Conservation (phyloP, 2,113 vertebrate species). For the Amia ocellicauda region DNA sequence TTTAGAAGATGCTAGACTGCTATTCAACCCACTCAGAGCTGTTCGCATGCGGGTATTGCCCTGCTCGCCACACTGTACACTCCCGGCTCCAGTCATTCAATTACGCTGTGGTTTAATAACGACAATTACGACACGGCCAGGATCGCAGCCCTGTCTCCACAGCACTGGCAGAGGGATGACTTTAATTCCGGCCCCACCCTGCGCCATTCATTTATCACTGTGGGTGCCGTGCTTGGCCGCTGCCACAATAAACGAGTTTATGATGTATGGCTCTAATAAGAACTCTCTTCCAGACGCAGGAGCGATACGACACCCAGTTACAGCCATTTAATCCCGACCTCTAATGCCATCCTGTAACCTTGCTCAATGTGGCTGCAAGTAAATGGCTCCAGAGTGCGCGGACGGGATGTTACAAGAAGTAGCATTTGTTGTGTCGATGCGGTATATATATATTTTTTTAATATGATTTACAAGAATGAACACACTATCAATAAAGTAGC, state of each 20-base stretch:
- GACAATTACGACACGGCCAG: neutral
- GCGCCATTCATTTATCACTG: neutral
- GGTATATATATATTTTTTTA: no score
- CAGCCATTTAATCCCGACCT: no score
- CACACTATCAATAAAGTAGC: no score
- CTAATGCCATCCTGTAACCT: neutral
- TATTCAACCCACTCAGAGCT: no score
- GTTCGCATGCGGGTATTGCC: no score
- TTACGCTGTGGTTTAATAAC: constrained; percentile 6
- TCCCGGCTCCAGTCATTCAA: no score
- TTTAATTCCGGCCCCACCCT: constrained; percentile 11
- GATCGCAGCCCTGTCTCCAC: neutral
- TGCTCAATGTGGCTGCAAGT: neutral
- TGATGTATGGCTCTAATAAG: constrained; percentile 4
- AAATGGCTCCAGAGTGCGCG: no score
- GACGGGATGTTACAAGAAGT: no score
- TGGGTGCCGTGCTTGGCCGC: constrained; percentile 1
- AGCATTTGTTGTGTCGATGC: no score
- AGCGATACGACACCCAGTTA: neutral
- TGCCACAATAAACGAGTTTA: constrained; percentile 14
- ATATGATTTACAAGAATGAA: no score
- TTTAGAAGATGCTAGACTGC: no score
- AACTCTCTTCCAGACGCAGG: neutral
- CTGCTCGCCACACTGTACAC: no score
- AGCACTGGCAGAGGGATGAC: constrained; percentile 1